Evolutionary conservation across 92 coral and sea anemone species (phyloP), one percentile per base, ranked within the genome.

Genomic region (Siderastrea siderea): DNA sequence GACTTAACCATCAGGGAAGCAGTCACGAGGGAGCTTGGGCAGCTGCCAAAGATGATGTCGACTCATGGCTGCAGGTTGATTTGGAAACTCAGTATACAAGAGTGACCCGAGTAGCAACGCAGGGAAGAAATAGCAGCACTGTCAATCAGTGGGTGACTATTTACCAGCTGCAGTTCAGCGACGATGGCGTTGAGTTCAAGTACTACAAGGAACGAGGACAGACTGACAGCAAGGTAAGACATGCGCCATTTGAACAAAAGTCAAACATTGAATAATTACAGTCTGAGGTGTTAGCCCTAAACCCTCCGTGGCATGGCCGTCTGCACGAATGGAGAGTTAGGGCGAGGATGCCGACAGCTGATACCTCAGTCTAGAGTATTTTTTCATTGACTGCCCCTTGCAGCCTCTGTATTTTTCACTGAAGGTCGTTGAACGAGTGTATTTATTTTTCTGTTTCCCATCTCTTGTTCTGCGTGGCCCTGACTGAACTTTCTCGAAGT

Each of bases 41-140:
- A 50, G 14, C 10, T 6, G 9, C 7, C 14, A 1, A 12, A 16
- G 51, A 50, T 49, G 60, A 3, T n/a, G 53, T 12, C 3, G 7
- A 19, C 6, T 44, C n/a, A 5, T 73, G 78, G 78, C 78, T 73
- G n/a, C 60, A 73, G 8, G 60, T 73, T 16, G 78, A 73, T 52
- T 9, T 73, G 78, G 78, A 6, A 50, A 73, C 11, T 1, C 46
- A 73, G 4, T 73, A 26, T 0, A 26, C 38, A 26, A 26, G 38
- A 26, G 38, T 26, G 38, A 26, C 38, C 0, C 38, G 38, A 16
- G 45, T 73, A 19, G 59, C 78, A 4, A 51, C 78, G n/a, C 60
- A 50, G 46, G 78, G 78, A 11, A 61, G 3, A 46, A 5, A 8
- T 6, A 1, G 4, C 9, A 44, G 54, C 4, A 14, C 3, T 0